Evolutionary conservation across 2,888 invertebrate species (phyloP).

Genomic region (Coenonympha glycerion): DNA sequence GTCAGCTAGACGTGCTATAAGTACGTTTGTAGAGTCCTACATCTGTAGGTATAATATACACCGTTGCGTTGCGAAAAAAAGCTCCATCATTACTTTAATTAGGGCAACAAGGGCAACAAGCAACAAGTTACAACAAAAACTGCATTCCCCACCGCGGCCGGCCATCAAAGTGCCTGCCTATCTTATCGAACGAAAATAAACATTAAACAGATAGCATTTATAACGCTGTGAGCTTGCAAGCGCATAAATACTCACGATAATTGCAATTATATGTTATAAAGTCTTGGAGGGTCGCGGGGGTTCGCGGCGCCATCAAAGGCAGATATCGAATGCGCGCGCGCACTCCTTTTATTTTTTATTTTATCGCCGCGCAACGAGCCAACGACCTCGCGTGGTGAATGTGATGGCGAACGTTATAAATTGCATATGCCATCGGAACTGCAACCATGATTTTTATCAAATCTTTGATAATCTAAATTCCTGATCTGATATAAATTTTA

Average conservation of each 20-base stretch:
- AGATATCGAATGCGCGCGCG: slow-evolving; percentile 51
- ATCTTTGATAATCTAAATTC: no score
- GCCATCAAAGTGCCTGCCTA: slow-evolving; percentile 10
- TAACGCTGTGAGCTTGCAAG: slow-evolving; percentile 22
- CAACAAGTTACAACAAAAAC: neutral
- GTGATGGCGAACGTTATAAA: neutral
- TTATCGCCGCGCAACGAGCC: slow-evolving; percentile 41
- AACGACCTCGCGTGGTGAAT: slow-evolving; percentile 16
- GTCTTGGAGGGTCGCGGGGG: slow-evolving; percentile 8
- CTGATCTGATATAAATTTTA: no score
- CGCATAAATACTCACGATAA: slow-evolving; percentile 28
- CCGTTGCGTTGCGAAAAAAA: neutral
- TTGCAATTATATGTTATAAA: slow-evolving; percentile 27
- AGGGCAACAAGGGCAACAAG: neutral
- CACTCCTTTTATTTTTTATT: slow-evolving; percentile 16
- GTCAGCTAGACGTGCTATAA: no score
- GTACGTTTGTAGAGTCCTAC: no score
- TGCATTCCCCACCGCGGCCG: neutral
- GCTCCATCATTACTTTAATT: neutral
- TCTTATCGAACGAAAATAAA: slow-evolving; percentile 18
- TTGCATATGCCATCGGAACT: no score
- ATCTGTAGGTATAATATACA: neutral
- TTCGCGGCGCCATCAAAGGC: slow-evolving; percentile 56
- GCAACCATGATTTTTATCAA: no score
- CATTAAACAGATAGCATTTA: slow-evolving; percentile 20